Percentiles rank a stretch among this genome's conserved stretches.
These are phyloP conservation scores for Drosophila kanekoi DNA, from an alignment of 2,888 invertebrate species.

Conservation along the genomic window DNA sequence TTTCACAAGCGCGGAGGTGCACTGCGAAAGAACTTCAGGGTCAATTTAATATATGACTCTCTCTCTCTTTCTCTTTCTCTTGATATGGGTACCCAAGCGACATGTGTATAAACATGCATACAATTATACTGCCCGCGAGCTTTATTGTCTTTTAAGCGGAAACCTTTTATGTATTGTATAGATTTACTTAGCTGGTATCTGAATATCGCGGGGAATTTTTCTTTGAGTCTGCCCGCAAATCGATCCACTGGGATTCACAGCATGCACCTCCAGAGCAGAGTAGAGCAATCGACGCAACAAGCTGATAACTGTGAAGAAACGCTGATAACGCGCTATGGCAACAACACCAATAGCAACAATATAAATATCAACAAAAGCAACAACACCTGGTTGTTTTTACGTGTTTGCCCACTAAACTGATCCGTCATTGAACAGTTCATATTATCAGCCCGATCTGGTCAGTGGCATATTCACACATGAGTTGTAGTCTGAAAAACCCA, in stretches of 20 bases:
- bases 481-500: background rate
- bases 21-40: background rate
- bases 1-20: background rate
- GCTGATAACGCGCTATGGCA: slow-evolving; percentile 24
- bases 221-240: background rate
- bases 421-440: slow-evolving; percentile 6
- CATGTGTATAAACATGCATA: background rate
- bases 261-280: slow-evolving; percentile 10
- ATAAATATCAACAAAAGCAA: background rate
- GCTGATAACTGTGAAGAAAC: slow-evolving; percentile 26
- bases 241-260: slow-evolving; percentile 37
- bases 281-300: slow-evolving; percentile 4
- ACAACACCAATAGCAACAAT: slow-evolving; percentile 8
- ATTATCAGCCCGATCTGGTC: slow-evolving; percentile 2
- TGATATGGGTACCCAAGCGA: too few relatives aligned
- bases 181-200: slow-evolving; percentile 7
- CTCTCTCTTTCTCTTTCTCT: too few relatives aligned
- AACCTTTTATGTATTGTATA: slow-evolving; percentile 6
- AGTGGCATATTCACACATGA: slow-evolving; percentile 24
- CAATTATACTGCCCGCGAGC: slow-evolving; percentile 1
- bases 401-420: slow-evolving; percentile 5
- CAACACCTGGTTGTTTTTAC: slow-evolving; percentile 11
- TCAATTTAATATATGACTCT: background rate
- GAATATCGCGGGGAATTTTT: slow-evolving; percentile 33
- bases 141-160: slow-evolving; percentile 10